Percentiles rank a stretch among this genome's conserved stretches.
phyloP scores from a whole-genome alignment of 2,888 invertebrate genomes.

The Dryocosmus kuriphilus region DNA sequence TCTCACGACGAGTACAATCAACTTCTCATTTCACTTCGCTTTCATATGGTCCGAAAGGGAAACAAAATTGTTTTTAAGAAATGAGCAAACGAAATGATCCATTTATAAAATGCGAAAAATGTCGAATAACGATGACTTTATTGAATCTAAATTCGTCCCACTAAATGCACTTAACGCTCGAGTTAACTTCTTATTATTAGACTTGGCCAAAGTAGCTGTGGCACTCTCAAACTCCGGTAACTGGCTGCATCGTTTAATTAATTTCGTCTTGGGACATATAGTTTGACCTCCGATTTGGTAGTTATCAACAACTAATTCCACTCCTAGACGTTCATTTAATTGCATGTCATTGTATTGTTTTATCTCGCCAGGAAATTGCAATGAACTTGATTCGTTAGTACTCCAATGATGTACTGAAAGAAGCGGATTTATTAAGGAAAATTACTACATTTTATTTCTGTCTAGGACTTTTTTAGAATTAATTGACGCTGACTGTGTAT shows the following conservation, averaged over 20 bases:
- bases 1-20: neutral
- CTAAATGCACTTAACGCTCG: constrained; percentile 67
- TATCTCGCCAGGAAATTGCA: neutral
- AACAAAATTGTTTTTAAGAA: neutral
- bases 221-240: constrained; percentile 57
- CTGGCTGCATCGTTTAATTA: constrained; percentile 68
- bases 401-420: neutral
- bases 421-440: neutral
- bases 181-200: constrained; percentile 73
- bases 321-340: constrained; percentile 56
- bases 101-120: neutral
- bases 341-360: constrained; percentile 35
- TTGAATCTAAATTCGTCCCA: constrained; percentile 47
- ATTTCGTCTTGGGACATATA: constrained; percentile 57
- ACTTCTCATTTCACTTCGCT: neutral
- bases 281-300: constrained; percentile 43
- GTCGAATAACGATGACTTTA: constrained; percentile 42
- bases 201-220: constrained; percentile 65
- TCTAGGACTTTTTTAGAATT: constrained; percentile 6
- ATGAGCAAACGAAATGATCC: neutral
- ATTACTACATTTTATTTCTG: neutral
- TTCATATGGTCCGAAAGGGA: neutral
- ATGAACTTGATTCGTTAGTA: constrained; percentile 16
- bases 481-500: neutral
- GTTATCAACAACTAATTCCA: constrained; percentile 64